Percentiles rank a stretch among this genome's conserved stretches.
phyloP scores from a whole-genome alignment of 2,888 invertebrate species.

The Cephus pygmeus region DNA sequence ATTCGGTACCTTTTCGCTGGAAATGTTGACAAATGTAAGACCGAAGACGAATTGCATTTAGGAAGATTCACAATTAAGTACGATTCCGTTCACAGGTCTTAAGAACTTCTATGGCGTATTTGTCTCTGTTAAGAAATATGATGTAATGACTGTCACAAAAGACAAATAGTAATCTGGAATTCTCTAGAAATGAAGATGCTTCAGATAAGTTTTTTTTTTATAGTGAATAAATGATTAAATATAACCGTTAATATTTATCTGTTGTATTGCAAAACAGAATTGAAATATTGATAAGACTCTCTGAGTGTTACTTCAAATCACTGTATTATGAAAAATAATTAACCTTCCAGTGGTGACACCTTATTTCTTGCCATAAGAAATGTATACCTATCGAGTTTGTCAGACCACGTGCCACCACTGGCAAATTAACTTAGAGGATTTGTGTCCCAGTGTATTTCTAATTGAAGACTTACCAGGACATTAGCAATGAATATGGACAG shows the following conservation, averaged over 20 bases:
- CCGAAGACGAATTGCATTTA: not conserved
- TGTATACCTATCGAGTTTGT: not conserved
- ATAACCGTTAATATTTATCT: not conserved
- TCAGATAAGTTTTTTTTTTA: not conserved
- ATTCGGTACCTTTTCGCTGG: conserved; percentile 68
- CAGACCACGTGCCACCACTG: no score
- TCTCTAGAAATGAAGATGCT: not conserved
- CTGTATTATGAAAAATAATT: no score
- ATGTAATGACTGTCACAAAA: not conserved
- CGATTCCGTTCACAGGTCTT: conserved; percentile 32
- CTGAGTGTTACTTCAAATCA: no score
- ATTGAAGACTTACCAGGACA: no score
- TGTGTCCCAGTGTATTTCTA: no score
- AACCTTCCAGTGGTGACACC: no score
- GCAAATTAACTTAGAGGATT: no score
- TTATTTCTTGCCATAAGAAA: no score
- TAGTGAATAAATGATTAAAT: not conserved
- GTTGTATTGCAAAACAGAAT: no score
- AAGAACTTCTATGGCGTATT: conserved; percentile 44
- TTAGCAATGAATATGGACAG: no score
- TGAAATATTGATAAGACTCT: no score
- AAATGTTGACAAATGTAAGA: conserved; percentile 69
- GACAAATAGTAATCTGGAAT: not conserved
- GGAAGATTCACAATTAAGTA: not conserved
- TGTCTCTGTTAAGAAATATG: conserved; percentile 37